phyloP scores from a whole-genome alignment of 2,797 vertebrate genomes.

The Thamnophis elegans region DNA sequence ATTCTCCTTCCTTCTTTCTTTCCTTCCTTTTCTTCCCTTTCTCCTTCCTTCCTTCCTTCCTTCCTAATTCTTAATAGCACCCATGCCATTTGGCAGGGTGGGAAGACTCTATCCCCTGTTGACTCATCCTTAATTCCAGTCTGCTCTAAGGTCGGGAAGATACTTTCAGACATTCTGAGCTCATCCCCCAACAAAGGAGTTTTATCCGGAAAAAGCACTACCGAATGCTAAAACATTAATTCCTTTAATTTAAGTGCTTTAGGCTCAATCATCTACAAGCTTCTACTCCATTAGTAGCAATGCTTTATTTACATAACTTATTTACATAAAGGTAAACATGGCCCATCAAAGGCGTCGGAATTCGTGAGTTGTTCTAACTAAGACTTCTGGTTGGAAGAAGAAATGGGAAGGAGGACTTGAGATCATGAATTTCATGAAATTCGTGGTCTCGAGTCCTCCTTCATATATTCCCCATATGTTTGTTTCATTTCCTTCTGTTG shows the following conservation, averaged over 20 bases:
- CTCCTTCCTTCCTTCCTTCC: too few species aligned
- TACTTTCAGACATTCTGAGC: background rate
- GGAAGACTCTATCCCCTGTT: background rate
- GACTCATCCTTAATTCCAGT: background rate
- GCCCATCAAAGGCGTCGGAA: conserved; percentile 15
- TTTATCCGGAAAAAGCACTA: background rate
- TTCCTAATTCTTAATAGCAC: background rate
- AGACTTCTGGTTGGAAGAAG: background rate
- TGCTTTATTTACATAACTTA: conserved; percentile 73
- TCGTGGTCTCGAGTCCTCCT: too few species aligned
- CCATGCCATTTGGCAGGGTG: background rate
- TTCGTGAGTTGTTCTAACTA: background rate
- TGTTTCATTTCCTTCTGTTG: background rate
- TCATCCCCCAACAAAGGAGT: background rate
- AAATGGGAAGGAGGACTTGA: background rate
- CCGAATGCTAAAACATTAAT: background rate
- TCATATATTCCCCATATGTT: background rate
- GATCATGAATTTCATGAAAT: background rate
- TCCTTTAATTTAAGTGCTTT: background rate
- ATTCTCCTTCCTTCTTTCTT: too few species aligned
- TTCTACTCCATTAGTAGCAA: conserved; percentile 46
- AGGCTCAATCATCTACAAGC: background rate
- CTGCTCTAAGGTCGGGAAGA: background rate
- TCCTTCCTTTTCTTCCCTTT: too few species aligned
- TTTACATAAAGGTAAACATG: conserved; percentile 46